A percentile compares a stretch with the other conserved stretches of the same genome.
phyloP scores from a whole-genome alignment of 1,140 invertebrate genomes.

The Bathynomus jamesi region DNA sequence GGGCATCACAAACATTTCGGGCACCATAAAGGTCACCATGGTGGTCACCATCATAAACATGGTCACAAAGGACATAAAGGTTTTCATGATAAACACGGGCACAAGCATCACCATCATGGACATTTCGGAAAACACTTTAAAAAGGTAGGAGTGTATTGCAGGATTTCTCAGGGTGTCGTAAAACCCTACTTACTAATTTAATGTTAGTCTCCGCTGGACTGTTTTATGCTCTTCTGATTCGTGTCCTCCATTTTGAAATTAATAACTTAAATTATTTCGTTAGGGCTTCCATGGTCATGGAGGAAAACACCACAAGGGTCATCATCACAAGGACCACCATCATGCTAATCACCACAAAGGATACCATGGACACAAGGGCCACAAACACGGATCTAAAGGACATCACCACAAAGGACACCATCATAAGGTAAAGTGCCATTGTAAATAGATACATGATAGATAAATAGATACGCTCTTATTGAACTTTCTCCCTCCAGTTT shows the following conservation, averaged over 20 bases:
- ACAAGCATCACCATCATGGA: background rate
- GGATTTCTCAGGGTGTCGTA: background rate
- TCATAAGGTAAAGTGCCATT: conserved; percentile 25
- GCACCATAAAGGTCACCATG: conserved; percentile 29
- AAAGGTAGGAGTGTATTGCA: background rate
- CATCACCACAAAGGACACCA: conserved; percentile 35
- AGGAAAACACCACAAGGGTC: conserved; percentile 28
- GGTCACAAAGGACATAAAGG: background rate
- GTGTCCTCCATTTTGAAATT: background rate
- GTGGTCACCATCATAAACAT: conserved; percentile 11
- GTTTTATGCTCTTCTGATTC: background rate
- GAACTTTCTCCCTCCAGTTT: no score
- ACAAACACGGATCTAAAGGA: conserved; percentile 32
- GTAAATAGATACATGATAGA: no score
- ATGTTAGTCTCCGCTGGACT: background rate
- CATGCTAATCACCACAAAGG: conserved; percentile 24
- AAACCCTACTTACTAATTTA: background rate
- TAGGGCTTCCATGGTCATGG: conserved; percentile 20
- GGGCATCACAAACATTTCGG: conserved; percentile 37
- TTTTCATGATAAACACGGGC: background rate
- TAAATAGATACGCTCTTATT: no score
- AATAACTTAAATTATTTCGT: background rate
- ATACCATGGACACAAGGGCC: conserved; percentile 33
- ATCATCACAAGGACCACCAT: conserved; percentile 28
- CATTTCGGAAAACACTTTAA: background rate